Evolutionary conservation across 2,113 vertebrate genomes (phyloP).

Genomic region (Rhegmatorhina hoffmannsi): DNA sequence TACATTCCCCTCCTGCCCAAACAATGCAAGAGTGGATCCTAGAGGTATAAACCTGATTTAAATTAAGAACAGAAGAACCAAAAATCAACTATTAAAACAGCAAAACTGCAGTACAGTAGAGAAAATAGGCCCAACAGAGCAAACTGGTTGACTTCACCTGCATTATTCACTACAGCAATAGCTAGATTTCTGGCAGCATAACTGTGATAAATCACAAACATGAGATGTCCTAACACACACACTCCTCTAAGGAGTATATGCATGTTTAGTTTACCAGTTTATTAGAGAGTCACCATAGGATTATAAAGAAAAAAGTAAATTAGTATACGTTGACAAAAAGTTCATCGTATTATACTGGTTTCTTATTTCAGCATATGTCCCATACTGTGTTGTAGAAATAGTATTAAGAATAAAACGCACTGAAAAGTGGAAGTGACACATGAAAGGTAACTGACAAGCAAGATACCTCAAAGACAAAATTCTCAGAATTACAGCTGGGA

Average conservation of each 20-base stretch:
- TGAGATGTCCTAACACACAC: neutral
- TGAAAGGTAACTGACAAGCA: neutral
- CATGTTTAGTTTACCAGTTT: neutral
- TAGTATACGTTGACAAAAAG: neutral
- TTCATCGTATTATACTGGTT: neutral
- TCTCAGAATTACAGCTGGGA: neutral
- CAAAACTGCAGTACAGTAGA: neutral
- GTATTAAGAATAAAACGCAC: neutral
- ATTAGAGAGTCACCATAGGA: neutral
- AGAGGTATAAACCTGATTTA: neutral
- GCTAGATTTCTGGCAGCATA: neutral
- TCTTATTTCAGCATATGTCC: neutral
- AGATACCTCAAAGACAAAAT: neutral
- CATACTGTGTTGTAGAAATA: neutral
- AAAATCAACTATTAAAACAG: neutral
- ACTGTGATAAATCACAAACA: neutral
- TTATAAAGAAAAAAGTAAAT: neutral
- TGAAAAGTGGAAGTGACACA: neutral
- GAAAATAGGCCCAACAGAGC: neutral
- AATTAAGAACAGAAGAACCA: neutral
- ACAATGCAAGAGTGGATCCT: neutral
- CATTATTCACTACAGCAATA: neutral
- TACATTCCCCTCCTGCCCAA: accelerated
- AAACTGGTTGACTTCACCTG: neutral
- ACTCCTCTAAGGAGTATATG: neutral